Conservation (phyloP, 92 coral and sea anemone genomes). For the Actinernus sp. region DNA sequence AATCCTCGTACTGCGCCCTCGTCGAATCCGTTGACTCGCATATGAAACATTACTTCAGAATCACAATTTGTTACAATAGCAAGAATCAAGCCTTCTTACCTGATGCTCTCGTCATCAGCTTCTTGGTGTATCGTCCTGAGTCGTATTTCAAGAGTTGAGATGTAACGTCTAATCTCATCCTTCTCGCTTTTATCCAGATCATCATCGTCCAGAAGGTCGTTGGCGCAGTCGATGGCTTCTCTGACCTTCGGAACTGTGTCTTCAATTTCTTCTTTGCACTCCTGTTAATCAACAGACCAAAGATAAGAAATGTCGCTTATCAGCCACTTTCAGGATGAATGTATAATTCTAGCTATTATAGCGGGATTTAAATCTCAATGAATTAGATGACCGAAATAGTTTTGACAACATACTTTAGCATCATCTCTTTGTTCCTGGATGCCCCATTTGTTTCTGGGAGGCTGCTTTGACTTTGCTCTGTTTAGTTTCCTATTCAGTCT, state of each 20-base stretch:
- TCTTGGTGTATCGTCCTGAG: slow-evolving; percentile 21
- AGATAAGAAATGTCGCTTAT: too few species aligned
- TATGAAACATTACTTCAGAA: too few species aligned
- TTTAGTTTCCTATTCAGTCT: slow-evolving; percentile 6
- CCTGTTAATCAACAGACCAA: too few species aligned
- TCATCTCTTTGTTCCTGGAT: slow-evolving; percentile 13
- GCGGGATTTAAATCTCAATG: too few species aligned
- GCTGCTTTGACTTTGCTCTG: slow-evolving; percentile 1
- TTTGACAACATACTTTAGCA: slow-evolving; percentile 1
- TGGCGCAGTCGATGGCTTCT: slow-evolving; percentile 46
- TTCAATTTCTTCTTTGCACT: slow-evolving; percentile 44
- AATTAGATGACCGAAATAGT: too few species aligned
- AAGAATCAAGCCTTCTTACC: too few species aligned
- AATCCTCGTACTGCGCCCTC: too few species aligned
- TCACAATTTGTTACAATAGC: too few species aligned
- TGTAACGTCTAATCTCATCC: slow-evolving; percentile 19
- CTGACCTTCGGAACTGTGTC: slow-evolving; percentile 31
- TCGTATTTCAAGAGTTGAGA: slow-evolving; percentile 14
- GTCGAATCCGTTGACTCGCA: too few species aligned
- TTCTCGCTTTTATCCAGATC: slow-evolving; percentile 24
- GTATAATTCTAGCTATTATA: too few species aligned
- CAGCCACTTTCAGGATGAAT: too few species aligned
- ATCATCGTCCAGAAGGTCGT: slow-evolving; percentile 29
- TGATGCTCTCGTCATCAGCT: slow-evolving; percentile 18
- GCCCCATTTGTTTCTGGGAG: neutral